A percentile compares a stretch with the other conserved stretches of the same genome.
phyloP scores from a whole-genome alignment of 2,888 invertebrate species.

The Adelphocoris suturalis region DNA sequence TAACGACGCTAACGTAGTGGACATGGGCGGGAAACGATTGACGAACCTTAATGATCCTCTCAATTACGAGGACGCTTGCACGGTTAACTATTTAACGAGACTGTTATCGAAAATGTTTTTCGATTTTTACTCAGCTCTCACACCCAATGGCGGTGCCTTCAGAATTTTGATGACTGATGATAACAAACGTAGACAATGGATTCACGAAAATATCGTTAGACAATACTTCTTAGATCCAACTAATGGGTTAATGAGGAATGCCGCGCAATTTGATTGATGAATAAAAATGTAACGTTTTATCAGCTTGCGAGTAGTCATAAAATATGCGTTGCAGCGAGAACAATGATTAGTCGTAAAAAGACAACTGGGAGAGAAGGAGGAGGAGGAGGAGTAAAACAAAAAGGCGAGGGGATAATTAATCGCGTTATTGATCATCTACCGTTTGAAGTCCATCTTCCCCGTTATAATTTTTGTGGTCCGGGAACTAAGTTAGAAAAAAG shows the following conservation, averaged over 20 bases:
- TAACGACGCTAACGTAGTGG: background rate
- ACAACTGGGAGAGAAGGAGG: too few species aligned
- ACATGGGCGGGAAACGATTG: background rate
- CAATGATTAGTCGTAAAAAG: background rate
- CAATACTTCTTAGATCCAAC: background rate
- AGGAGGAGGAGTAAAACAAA: too few species aligned
- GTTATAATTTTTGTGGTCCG: background rate
- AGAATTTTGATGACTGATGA: background rate
- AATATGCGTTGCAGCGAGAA: background rate
- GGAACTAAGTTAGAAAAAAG: slow-evolving; percentile 3
- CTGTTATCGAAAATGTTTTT: slow-evolving; percentile 15
- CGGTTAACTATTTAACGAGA: slow-evolving; percentile 12
- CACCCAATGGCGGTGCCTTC: background rate
- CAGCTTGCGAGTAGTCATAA: background rate
- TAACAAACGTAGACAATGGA: background rate
- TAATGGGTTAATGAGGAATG: background rate
- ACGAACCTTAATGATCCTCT: background rate
- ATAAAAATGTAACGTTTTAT: background rate
- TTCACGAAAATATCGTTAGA: background rate
- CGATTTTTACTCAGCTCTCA: background rate
- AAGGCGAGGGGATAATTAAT: background rate
- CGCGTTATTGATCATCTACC: background rate
- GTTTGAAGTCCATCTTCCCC: background rate
- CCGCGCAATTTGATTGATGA: too few species aligned
- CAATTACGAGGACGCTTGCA: background rate